Conservation (phyloP, 2,113 vertebrate genomes). For the Equus przewalskii region DNA sequence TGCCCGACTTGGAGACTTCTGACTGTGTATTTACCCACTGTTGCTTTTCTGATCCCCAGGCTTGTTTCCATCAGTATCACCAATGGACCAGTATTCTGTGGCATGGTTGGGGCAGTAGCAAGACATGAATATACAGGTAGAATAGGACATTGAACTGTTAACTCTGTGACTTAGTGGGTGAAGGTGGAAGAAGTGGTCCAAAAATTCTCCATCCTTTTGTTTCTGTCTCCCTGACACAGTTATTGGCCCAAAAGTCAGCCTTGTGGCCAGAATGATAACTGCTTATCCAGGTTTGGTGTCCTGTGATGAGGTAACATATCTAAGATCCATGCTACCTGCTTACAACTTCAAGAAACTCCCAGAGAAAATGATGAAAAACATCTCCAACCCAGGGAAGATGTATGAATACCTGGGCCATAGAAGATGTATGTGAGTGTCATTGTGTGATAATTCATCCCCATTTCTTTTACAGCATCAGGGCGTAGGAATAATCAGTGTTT, state of each 20-base stretch:
- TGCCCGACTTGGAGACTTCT: not conserved
- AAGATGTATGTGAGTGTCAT: constrained; percentile 70
- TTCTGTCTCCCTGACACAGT: constrained; percentile 67
- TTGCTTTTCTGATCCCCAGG: constrained; percentile 67
- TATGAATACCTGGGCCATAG: constrained; percentile 81
- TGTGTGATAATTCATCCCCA: not conserved
- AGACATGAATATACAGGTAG: constrained; percentile 85
- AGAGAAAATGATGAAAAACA: constrained; percentile 81
- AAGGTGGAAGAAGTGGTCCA: not conserved
- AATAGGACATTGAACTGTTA: not conserved
- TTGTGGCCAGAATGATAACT: constrained; percentile 83
- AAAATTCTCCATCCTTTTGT: not conserved
- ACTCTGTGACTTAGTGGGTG: not conserved
- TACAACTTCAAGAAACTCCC: constrained; percentile 82
- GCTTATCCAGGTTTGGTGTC: constrained; percentile 83
- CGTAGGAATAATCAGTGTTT: not conserved
- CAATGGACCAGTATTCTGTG: constrained; percentile 83
- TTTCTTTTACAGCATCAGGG: not conserved
- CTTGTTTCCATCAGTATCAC: constrained; percentile 82
- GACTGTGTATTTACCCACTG: not conserved
- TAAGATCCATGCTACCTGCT: constrained; percentile 76
- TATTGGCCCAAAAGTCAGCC: constrained; percentile 82
- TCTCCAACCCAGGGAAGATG: constrained; percentile 78
- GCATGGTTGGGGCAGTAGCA: constrained; percentile 78
- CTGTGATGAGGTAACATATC: constrained; percentile 82